Evolutionary conservation across 2,888 invertebrate genomes (phyloP).

Genomic region (Macropis europaea): DNA sequence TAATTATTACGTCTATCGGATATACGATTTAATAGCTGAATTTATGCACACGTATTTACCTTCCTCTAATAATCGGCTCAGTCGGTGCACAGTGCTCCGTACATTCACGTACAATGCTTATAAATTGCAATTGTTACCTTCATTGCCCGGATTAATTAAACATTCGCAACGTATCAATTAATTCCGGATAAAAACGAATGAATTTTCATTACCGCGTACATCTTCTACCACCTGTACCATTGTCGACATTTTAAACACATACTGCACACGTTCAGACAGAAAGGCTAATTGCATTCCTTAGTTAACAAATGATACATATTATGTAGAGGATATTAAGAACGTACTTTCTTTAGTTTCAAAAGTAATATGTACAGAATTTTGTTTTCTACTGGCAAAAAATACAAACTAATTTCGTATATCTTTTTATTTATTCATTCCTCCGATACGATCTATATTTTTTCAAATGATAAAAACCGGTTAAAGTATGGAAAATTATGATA

Average conservation of each 20-base stretch:
- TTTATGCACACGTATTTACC: background rate
- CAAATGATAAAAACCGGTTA: no score
- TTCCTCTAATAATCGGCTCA: background rate
- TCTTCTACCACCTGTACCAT: background rate
- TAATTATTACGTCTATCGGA: slow-evolving; percentile 10
- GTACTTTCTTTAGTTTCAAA: no score
- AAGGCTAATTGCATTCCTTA: background rate
- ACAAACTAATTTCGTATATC: no score
- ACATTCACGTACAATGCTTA: background rate
- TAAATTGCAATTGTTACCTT: slow-evolving; percentile 7
- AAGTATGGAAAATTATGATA: no score
- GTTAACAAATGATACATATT: no score
- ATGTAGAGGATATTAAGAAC: no score
- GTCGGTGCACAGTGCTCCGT: background rate
- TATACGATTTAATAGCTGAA: background rate
- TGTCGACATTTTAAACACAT: no score
- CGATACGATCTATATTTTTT: no score
- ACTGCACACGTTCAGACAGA: no score
- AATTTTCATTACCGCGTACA: background rate
- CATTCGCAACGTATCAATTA: background rate
- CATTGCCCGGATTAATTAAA: slow-evolving; percentile 23
- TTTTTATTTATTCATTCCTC: no score
- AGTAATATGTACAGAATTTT: no score
- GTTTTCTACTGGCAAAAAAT: no score
- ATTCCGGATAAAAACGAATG: background rate